phyloP scores from a whole-genome alignment of 1,140 invertebrate species.

The Fopius arisanus region DNA sequence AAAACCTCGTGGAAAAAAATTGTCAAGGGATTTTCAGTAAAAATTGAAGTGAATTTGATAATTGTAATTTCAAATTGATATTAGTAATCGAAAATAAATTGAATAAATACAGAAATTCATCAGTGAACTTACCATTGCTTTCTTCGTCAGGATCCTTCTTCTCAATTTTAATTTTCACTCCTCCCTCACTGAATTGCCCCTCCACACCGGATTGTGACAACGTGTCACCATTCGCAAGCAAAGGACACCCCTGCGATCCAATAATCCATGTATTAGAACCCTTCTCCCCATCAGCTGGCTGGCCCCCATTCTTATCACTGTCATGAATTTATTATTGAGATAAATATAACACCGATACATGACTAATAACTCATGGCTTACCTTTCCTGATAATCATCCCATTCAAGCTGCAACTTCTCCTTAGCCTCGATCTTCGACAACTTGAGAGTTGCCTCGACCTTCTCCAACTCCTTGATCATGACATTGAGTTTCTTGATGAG shows the following conservation, averaged over 20 bases:
- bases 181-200: slow-evolving; percentile 23
- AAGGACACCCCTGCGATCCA: slow-evolving; percentile 53
- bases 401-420: slow-evolving; percentile 52
- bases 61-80: slow-evolving; percentile 15
- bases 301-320: slow-evolving; percentile 52
- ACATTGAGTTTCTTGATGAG: slow-evolving; percentile 46
- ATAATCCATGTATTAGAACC: slow-evolving; percentile 57
- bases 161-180: slow-evolving; percentile 26
- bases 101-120: not conserved
- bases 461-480: slow-evolving; percentile 44
- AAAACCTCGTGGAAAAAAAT: too few relatives aligned
- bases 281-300: slow-evolving; percentile 45
- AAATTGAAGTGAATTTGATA: not conserved
- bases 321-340: slow-evolving; percentile 35
- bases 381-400: slow-evolving; percentile 51
- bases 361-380: slow-evolving; percentile 36
- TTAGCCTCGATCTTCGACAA: slow-evolving; percentile 46
- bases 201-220: slow-evolving; percentile 47
- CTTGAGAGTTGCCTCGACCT: slow-evolving; percentile 44
- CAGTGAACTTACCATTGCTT: not conserved
- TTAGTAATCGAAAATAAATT: too few relatives aligned
- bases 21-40: too few relatives aligned
- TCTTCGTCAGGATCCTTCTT: slow-evolving; percentile 11
- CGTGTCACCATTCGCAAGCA: slow-evolving; percentile 40
- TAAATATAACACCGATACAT: slow-evolving; percentile 22